A percentile compares a stretch with the other conserved stretches of the same genome.
Evolutionary conservation across 2,113 vertebrate species (phyloP).

Genomic region (Pituophis catenifer): DNA sequence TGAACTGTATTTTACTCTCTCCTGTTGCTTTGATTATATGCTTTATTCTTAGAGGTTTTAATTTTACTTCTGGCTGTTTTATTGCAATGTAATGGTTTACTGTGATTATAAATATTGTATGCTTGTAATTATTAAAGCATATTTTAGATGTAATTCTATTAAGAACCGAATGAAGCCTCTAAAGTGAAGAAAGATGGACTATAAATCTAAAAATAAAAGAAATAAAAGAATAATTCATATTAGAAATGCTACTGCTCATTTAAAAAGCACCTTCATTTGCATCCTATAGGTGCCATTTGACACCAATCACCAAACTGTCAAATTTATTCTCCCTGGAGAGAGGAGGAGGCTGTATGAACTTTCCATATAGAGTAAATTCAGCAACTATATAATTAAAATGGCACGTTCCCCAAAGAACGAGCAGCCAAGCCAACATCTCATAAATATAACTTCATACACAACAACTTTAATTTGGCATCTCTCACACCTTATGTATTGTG

Average conservation of each 20-base stretch:
- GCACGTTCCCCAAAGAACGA: background rate
- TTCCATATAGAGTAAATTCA: background rate
- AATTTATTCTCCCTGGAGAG: background rate
- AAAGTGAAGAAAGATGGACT: background rate
- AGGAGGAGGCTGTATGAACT: background rate
- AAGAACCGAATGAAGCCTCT: background rate
- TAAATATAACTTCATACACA: background rate
- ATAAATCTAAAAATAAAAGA: background rate
- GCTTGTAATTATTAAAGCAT: background rate
- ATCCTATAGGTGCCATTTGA: background rate
- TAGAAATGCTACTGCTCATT: background rate
- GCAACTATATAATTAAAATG: background rate
- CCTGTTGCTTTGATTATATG: background rate
- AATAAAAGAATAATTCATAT: background rate
- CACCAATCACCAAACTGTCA: background rate
- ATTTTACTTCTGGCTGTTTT: slow-evolving; percentile 16
- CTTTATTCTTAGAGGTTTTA: background rate
- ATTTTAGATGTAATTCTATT: background rate
- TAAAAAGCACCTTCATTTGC: background rate
- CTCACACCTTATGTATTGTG: background rate
- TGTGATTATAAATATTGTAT: background rate
- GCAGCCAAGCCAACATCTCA: background rate
- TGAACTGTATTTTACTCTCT: background rate
- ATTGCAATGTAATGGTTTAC: background rate
- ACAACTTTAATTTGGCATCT: background rate